Base-by-base conservation (phyloP, 2,888 invertebrate species). In the Tetragnatha montana region DNA sequence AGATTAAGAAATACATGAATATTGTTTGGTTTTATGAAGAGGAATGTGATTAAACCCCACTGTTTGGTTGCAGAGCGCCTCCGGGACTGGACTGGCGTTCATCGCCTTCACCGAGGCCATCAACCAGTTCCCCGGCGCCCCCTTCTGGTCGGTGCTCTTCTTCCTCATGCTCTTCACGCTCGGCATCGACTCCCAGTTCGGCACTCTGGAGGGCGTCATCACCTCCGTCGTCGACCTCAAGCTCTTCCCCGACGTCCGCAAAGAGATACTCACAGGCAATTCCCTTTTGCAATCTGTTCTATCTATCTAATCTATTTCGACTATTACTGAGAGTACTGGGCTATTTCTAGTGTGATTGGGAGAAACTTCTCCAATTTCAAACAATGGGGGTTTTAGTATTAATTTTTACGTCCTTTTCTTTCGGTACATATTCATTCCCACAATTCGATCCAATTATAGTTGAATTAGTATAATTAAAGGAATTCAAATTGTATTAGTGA, bases 31-130 rank as follows among this genome's bases (percentile, higher is more conserved):
- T 17, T 17, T 10, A n/a, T n/a, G 7, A 60, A 60, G 12, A 60
- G 6, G 17, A 10, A 60, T 60, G 35, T 2, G 1, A 35, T 4
- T 35, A 35, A 35, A 1, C 4, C 0, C 0, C 60, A 8, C 14
- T 60, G 6, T 60, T 73, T 60, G 70, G 14, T 69, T 70, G 19
- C 94, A 98, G 98, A 97, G 98, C 8, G 98, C 98, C 0, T 97
- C 98, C 3, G 99, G 99, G 47, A 98, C 98, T 0, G 99, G 99
- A 0, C 94, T 99, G 88, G 99, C 98, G 0, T 99, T 99, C 94
- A 98, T 98, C 91, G 98, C 98, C 92, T 99, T 98, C 94, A 98
- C 99, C 0, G 98, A 99, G 94, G 99, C 99, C 8, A 98, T 99
- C 93, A 98, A 98, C 94, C 98, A 98, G 94, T 98, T 99, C 94